Percentiles rank a stretch among this genome's conserved stretches.
Conservation (phyloP, 2,113 vertebrate genomes). For the Pitta sordida region DNA sequence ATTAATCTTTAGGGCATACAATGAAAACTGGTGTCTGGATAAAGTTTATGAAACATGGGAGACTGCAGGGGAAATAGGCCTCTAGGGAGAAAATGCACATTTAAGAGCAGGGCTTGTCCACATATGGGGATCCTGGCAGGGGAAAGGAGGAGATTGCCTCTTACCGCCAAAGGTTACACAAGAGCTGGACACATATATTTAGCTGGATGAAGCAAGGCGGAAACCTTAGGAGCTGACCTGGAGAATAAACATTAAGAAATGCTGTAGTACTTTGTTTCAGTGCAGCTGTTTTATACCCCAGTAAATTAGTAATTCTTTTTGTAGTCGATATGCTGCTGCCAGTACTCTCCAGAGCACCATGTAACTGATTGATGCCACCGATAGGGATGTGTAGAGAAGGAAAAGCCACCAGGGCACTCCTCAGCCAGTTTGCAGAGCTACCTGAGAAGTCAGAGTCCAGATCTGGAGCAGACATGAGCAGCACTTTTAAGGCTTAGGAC, state of each 20-base stretch:
- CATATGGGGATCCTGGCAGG: background rate
- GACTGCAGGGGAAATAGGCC: background rate
- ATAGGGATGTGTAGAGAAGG: accelerated
- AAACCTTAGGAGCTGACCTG: background rate
- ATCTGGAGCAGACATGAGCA: background rate
- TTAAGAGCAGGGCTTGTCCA: background rate
- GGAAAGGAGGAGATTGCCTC: background rate
- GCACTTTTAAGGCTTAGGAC: background rate
- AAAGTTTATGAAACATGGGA: background rate
- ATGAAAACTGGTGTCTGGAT: background rate
- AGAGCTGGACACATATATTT: background rate
- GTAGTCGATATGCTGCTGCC: background rate
- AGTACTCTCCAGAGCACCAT: background rate
- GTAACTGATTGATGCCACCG: background rate
- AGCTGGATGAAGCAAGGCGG: background rate
- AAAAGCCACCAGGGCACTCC: background rate
- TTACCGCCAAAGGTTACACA: background rate
- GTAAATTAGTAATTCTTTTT: background rate
- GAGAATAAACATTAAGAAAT: background rate
- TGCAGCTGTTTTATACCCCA: background rate
- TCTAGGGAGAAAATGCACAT: background rate
- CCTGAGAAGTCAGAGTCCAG: background rate
- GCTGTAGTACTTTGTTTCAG: background rate
- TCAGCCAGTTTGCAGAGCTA: background rate
- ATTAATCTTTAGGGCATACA: background rate